phyloP scores from a whole-genome alignment of 1,140 invertebrate genomes.

The Caenorhabditis tropicalis region DNA sequence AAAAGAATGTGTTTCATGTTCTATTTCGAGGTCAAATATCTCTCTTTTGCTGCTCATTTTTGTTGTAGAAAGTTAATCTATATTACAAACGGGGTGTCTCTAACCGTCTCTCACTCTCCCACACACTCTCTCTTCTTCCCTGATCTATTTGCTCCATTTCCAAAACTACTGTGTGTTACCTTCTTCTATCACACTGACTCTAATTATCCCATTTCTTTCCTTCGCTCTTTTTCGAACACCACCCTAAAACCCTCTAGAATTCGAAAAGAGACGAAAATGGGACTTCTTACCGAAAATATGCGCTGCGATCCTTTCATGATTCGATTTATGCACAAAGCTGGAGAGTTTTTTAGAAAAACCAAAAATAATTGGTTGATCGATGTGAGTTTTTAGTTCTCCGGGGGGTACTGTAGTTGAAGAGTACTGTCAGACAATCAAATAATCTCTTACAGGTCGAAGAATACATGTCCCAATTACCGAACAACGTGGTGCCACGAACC shows the following conservation, averaged over 20 bases:
- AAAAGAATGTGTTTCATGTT: neutral
- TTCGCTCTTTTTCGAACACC: neutral
- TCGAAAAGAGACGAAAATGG: constrained; percentile 15
- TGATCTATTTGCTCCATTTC: neutral
- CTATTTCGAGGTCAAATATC: neutral
- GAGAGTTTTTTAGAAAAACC: constrained; percentile 15
- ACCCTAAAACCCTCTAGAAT: neutral
- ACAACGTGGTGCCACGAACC: constrained; percentile 81
- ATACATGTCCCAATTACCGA: constrained; percentile 81
- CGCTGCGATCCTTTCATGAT: constrained; percentile 42
- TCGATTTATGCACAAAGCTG: constrained; percentile 45
- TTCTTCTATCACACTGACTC: neutral
- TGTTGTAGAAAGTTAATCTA: constrained; percentile 38
- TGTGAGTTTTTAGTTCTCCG: constrained; percentile 22
- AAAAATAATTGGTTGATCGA: constrained; percentile 52
- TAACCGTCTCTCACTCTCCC: neutral
- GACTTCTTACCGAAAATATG: constrained; percentile 47
- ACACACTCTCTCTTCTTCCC: neutral
- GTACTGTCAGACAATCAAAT: neutral
- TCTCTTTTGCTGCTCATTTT: neutral
- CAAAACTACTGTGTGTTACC: constrained; percentile 9
- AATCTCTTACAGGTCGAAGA: constrained; percentile 75
- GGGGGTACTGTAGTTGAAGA: neutral
- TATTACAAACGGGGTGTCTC: neutral
- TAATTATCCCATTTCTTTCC: neutral